These are phyloP conservation scores for Donacobius atricapilla DNA, from an alignment of 2,113 vertebrate species.

Conservation along the genomic window DNA sequence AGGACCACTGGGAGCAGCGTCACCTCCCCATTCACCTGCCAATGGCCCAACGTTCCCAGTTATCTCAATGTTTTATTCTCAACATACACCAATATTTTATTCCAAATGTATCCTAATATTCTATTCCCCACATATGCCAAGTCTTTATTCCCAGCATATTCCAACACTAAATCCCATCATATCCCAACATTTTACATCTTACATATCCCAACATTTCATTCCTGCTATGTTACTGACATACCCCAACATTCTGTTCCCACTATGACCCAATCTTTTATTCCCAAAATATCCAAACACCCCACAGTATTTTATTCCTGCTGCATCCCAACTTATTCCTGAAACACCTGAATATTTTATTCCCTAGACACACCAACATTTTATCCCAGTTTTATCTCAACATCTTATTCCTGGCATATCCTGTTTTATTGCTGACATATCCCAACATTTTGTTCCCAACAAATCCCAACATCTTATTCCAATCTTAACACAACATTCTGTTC, in stretches of 20 bases:
- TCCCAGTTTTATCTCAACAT: neutral
- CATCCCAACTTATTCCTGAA: neutral
- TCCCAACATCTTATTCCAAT: neutral
- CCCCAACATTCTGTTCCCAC: neutral
- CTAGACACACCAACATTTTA: neutral
- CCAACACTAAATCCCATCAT: neutral
- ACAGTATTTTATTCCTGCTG: neutral
- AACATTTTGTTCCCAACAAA: neutral
- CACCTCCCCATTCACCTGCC: conserved; percentile 56
- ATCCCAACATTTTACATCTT: neutral
- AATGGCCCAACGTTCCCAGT: neutral
- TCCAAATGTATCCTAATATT: neutral
- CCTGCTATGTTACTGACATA: neutral
- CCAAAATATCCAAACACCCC: neutral
- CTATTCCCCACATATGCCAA: neutral
- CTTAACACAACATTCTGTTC: neutral
- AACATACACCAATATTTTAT: neutral
- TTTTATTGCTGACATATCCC: neutral
- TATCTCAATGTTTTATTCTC: neutral
- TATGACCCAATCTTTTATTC: neutral
- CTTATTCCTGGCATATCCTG: neutral
- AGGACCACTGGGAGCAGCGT: conserved; percentile 46
- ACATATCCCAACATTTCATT: neutral
- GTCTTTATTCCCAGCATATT: neutral
- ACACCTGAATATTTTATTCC: neutral